Conservation (phyloP, 2,888 invertebrate species). For the Protophormia terraenovae region DNA sequence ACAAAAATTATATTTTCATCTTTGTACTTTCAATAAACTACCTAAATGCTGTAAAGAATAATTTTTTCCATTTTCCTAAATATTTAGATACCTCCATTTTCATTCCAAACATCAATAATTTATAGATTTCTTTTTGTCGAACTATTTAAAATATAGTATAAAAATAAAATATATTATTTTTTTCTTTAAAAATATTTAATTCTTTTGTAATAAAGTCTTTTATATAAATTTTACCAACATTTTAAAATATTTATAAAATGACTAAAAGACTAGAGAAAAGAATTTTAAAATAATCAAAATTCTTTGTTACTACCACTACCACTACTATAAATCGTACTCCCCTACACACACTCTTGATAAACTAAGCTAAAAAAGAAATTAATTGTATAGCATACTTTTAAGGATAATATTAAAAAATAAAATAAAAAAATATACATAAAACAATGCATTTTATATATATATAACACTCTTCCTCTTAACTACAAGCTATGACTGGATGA, state of each 20-base stretch:
- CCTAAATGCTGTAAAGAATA: too few relatives aligned
- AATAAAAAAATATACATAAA: background rate
- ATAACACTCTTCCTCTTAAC: background rate
- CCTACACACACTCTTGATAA: background rate
- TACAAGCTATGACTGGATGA: background rate
- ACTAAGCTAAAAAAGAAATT: background rate
- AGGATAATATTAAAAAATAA: conserved; percentile 34
- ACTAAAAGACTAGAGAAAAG: background rate
- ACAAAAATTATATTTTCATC: too few relatives aligned
- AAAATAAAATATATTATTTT: too few relatives aligned
- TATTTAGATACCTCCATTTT: too few relatives aligned
- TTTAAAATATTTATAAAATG: background rate
- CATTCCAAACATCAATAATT: too few relatives aligned
- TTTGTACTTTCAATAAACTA: too few relatives aligned
- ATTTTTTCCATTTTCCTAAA: too few relatives aligned
- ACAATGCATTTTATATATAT: conserved; percentile 25
- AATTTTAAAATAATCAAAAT: background rate
- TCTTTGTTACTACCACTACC: background rate
- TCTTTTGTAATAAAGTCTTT: too few relatives aligned
- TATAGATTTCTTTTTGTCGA: too few relatives aligned
- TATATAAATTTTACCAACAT: background rate
- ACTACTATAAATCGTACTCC: background rate
- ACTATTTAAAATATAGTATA: too few relatives aligned
- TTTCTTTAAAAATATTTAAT: too few relatives aligned
- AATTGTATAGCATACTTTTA: conserved; percentile 36